These are phyloP conservation scores for Sprattus sprattus DNA, from an alignment of 2,113 vertebrate genomes.

Conservation along the genomic window DNA sequence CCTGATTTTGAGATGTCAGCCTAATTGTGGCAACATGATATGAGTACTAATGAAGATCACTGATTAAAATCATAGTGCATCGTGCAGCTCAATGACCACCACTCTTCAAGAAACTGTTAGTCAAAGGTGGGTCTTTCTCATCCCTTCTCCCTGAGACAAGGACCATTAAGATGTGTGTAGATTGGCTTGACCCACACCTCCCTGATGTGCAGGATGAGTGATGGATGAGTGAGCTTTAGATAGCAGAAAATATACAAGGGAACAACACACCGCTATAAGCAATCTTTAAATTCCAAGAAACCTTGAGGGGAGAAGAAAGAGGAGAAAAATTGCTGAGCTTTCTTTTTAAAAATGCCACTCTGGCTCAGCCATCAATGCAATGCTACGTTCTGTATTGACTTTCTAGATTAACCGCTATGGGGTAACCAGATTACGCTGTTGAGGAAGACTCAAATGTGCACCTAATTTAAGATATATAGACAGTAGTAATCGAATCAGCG, in stretches of 20 bases:
- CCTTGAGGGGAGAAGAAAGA: background rate
- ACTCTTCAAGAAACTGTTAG: background rate
- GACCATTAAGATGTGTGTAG: background rate
- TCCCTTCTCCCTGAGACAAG: background rate
- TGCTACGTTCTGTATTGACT: constrained; percentile 31
- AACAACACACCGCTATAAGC: background rate
- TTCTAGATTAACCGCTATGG: constrained; percentile 29
- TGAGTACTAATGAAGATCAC: background rate
- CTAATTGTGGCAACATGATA: background rate
- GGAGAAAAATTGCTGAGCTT: background rate
- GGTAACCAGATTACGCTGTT: constrained; percentile 19
- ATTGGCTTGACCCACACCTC: constrained; percentile 44
- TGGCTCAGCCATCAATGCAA: background rate
- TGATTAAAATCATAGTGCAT: background rate
- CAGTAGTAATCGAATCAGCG: constrained; percentile 37
- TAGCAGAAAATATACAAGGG: background rate
- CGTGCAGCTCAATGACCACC: background rate
- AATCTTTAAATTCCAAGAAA: constrained; percentile 41
- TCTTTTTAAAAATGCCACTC: constrained; percentile 11
- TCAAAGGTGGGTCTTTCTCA: background rate
- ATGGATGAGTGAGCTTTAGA: constrained; percentile 47
- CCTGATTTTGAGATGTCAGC: background rate
- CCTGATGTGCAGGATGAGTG: constrained; percentile 34
- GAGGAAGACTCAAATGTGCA: constrained; percentile 41
- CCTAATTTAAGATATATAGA: constrained; percentile 38